These are phyloP conservation scores for Falcunculus frontatus DNA, from an alignment of 2,113 vertebrate species.

Conservation along the genomic window DNA sequence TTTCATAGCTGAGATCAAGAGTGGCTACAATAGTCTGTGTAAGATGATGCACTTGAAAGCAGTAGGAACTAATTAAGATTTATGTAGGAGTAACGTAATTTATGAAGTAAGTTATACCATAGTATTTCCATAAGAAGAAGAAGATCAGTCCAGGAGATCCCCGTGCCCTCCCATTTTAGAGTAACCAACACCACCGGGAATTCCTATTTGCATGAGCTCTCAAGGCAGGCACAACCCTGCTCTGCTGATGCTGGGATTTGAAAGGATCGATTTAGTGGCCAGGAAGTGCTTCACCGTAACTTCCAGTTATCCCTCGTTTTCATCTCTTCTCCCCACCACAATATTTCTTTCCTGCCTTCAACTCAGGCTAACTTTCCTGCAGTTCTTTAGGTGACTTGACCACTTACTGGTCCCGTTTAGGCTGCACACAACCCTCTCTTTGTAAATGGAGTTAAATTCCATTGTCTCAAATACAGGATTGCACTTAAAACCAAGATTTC, in stretches of 20 bases:
- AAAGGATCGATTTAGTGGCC: background rate
- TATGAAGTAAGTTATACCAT: background rate
- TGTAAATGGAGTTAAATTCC: background rate
- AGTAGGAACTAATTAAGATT: background rate
- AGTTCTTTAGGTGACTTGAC: background rate
- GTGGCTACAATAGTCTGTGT: background rate
- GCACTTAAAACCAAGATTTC: background rate
- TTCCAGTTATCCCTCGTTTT: background rate
- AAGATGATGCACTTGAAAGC: background rate
- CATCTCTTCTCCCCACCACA: background rate
- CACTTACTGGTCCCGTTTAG: background rate
- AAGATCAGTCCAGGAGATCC: background rate
- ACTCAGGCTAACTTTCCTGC: background rate
- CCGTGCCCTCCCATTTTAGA: background rate
- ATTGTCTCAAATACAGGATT: background rate
- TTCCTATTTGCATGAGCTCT: background rate
- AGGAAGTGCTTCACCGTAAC: background rate
- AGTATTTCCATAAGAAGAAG: background rate
- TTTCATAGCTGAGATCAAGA: background rate
- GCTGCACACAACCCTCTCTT: background rate
- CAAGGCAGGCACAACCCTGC: background rate
- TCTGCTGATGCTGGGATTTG: background rate
- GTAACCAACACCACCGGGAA: background rate
- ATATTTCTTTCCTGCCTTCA: background rate
- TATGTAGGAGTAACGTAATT: background rate